Conservation (phyloP, 2,888 invertebrate species). For the Furcula furcula region DNA sequence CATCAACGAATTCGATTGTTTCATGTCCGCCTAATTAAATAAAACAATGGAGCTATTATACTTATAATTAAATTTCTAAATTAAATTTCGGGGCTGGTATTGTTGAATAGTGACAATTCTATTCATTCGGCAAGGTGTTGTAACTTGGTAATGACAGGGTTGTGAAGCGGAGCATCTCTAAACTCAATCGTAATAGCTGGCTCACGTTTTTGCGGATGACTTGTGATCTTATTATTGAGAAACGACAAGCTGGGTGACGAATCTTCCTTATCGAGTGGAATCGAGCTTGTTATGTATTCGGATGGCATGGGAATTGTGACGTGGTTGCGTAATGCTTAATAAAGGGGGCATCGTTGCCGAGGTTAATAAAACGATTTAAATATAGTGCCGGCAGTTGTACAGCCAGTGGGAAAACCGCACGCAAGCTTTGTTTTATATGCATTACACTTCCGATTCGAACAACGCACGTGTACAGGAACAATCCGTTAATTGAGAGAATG, state of each 20-base stretch:
- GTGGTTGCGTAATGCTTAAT: conserved; percentile 52
- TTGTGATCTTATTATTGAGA: conserved; percentile 70
- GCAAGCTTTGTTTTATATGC: conserved; percentile 1
- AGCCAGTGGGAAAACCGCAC: conserved; percentile 1
- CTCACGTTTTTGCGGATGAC: conserved; percentile 73
- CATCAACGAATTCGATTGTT: conserved; percentile 1
- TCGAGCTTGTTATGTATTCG: conserved; percentile 69
- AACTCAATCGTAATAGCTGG: conserved; percentile 56
- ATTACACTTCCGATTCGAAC: conserved; percentile 35
- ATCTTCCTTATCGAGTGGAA: conserved; percentile 66
- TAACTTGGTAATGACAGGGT: conserved; percentile 68
- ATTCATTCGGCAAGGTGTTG: conserved; percentile 42
- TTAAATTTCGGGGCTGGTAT: conserved; percentile 24
- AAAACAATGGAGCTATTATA: conserved; percentile 12
- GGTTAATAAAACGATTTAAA: conserved; percentile 24
- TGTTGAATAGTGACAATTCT: conserved; percentile 35
- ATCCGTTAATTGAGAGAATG: conserved; percentile 45
- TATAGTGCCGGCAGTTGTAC: conserved; percentile 7
- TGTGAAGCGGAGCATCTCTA: conserved; percentile 59
- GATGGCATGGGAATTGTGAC: conserved; percentile 70
- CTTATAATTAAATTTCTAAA: conserved; percentile 25
- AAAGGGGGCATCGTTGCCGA: conserved; percentile 16
- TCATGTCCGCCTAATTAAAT: conserved; percentile 9
- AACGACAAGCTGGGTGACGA: conserved; percentile 54
- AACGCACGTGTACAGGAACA: conserved; percentile 20